Evolutionary conservation across 37 sponge, comb jelly and placozoan genomes (phyloP), one percentile per base, ranked within the genome.

Genomic region (Tethya wilhelma): DNA sequence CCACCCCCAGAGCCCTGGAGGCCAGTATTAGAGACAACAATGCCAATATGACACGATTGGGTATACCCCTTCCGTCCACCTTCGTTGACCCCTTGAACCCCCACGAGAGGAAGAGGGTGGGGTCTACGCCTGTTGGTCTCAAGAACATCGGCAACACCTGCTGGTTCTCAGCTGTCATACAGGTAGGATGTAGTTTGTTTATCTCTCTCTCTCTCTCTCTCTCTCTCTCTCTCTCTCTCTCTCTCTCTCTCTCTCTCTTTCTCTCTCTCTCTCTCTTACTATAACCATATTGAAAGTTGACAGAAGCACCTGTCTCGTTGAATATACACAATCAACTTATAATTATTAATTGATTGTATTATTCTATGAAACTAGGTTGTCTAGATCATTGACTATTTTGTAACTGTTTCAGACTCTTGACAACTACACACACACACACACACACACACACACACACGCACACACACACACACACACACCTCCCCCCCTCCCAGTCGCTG

Each of bases 131-230:
- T 4, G 90, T 92, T 1, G 93, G 93, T 5, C 72, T 92, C 33
- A 92, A 92, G 78, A 92, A 92, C 79, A 71, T 92, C 20, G 93
- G 93, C 43, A 92, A 92, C 64, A 88, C 89, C 17, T 92, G 93
- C 73, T 92, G 93, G 93, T 92, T 92, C 67, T 84, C 76, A 70
- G 85, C 88, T 6, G 93, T 88, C 19, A 84, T 92, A 49, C 93
- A 92, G 93, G 93, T 91, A 20, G 26, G 70, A n/a, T n/a, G n/a
- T n/a, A n/a, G n/a, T n/a, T n/a, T n/a, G n/a, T n/a, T n/a, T n/a
- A n/a, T n/a, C n/a, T n/a, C n/a, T n/a, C n/a, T n/a, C n/a, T n/a
- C n/a, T n/a, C n/a, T n/a, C 59, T 32, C 11, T 59, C 58, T 56
- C 34, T 56, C 59, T 38, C 53, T 5, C 72, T 38, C 46, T 71